Base-by-base conservation (phyloP, 92 coral and sea anemone genomes). In the Isaurus tuberculatus region DNA sequence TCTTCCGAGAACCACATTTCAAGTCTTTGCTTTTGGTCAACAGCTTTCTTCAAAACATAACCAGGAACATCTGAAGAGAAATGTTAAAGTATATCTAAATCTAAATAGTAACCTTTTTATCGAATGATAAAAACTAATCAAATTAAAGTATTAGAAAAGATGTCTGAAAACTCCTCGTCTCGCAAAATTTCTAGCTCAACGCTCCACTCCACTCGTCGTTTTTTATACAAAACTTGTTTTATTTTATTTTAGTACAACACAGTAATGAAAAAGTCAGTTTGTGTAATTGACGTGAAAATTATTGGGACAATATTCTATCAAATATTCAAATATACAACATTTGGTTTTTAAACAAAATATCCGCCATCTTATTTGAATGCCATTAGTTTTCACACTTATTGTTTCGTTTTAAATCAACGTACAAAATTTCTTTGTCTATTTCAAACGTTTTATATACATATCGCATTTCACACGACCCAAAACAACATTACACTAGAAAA, bases 1-100 rank as follows among this genome's bases (percentile, higher is more conserved):
- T 93, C 94, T 40, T 91, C 98, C 51, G 93, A 89, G 51, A 93
- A 93, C 87, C 98, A 93, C 88, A 93, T 90, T 55, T 93, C 98
- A 33, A 93, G 77, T 73, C 90, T 89, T 81, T 91, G 92, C 34
- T 80, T 86, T 26, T 65, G 81, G 34, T 83, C 88, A 8, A 83
- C 92, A 22, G 86, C 86, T 68, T 43, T 83, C 72, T 63, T 93
- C 7, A 93, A 91, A 27, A 93, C 91, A 66, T 93, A 93, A 13
- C 98, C 98, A 31, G 93, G 89, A 13, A 90, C 84, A 71, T 91
- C 98, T 93, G 86, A 4, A 89, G 74, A 36, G 9, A 26, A 15
- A 14, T 28, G 51, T 30, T 73, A 11, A 27, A 8, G 65, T 1
- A 15, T 4, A n/a, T 53, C 0, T 14, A 9, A 19, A n/a, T 57